phyloP scores from a whole-genome alignment of 2,113 vertebrate species.

The Antechinus flavipes region DNA sequence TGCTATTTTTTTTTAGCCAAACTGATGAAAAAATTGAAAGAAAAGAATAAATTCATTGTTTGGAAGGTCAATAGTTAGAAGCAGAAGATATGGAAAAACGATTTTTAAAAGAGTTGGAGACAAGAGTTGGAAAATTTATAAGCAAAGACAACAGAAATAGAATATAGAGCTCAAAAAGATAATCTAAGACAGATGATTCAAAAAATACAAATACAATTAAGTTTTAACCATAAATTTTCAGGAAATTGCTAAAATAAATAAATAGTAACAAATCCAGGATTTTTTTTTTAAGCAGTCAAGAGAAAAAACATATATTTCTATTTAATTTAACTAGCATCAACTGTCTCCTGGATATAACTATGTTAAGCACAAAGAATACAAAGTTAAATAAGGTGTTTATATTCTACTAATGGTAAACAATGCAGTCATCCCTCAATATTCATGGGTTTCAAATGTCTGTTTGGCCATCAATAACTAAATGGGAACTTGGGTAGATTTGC shows the following conservation, averaged over 20 bases:
- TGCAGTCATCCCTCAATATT: background rate
- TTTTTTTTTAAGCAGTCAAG: background rate
- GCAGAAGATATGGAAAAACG: background rate
- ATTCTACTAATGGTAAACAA: background rate
- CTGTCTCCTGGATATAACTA: background rate
- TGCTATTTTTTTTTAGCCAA: no score
- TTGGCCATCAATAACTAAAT: background rate
- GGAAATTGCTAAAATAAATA: background rate
- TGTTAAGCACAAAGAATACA: background rate
- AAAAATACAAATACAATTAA: background rate
- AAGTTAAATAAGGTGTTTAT: background rate
- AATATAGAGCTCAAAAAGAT: background rate
- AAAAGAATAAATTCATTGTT: background rate
- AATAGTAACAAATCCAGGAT: background rate
- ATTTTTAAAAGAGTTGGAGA: background rate
- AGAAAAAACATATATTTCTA: background rate
- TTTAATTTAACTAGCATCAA: background rate
- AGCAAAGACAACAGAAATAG: background rate
- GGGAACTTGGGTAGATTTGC: background rate
- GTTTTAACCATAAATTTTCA: background rate
- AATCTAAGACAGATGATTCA: background rate
- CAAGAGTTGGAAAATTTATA: background rate
- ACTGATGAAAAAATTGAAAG: background rate
- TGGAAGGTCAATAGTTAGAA: background rate
- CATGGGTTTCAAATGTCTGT: background rate